Conservation (phyloP, 2,888 invertebrate species). For the Drosophila monieri region DNA sequence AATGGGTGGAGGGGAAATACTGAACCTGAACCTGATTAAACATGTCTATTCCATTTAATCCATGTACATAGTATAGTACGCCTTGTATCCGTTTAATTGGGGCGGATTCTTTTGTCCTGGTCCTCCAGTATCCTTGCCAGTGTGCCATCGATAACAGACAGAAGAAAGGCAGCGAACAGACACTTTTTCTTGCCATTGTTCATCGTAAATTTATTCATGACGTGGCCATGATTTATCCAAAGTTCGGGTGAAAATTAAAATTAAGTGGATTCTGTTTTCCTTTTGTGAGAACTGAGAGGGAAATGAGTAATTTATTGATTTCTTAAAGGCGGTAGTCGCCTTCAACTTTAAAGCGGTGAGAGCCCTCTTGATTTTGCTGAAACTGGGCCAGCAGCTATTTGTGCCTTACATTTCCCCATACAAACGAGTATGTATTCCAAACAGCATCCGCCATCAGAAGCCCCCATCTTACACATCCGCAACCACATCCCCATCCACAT, state of each 20-base stretch:
- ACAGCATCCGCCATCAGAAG: not conserved
- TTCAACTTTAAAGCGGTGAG: constrained; percentile 2
- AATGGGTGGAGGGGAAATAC: constrained; percentile 11
- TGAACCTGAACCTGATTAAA: constrained; percentile 54
- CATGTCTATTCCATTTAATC: constrained; percentile 29
- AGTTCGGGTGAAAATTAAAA: constrained; percentile 39
- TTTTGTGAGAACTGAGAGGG: constrained; percentile 5
- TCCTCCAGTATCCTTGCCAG: constrained; percentile 3
- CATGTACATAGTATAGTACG: constrained; percentile 15
- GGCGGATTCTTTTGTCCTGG: constrained; percentile 19
- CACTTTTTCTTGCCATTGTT: constrained; percentile 35
- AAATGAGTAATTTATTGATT: constrained; percentile 17
- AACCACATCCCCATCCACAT: too few species aligned
- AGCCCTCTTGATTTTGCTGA: not conserved
- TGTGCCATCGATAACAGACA: not conserved
- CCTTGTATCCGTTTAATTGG: constrained; percentile 49
- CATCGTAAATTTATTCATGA: constrained; percentile 41
- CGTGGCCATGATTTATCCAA: constrained; percentile 38
- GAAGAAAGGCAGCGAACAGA: not conserved
- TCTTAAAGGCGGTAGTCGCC: not conserved
- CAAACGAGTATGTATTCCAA: not conserved
- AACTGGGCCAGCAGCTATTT: constrained; percentile 40
- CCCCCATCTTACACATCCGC: not conserved
- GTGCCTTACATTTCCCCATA: constrained; percentile 32
- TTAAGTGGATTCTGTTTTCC: constrained; percentile 32